phyloP scores from a whole-genome alignment of 1,140 invertebrate genomes.

The Lanistes nyassanus region DNA sequence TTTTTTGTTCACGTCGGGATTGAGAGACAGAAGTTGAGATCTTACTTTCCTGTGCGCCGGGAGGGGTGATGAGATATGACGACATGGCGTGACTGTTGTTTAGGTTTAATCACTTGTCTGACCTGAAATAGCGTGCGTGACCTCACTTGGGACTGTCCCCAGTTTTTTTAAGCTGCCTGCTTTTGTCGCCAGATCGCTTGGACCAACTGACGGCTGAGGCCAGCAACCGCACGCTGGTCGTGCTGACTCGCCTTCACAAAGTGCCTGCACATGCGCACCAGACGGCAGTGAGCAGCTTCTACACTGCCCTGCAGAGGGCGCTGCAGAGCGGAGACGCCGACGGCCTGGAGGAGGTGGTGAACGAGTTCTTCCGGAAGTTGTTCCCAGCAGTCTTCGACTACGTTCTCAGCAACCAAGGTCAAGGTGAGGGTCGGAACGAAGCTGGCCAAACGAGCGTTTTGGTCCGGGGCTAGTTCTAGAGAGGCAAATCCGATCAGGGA shows the following conservation, averaged over 20 bases:
- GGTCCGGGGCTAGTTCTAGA: no score
- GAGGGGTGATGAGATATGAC: neutral
- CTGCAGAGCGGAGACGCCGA: constrained; percentile 66
- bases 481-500: no score
- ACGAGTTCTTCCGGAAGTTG: constrained; percentile 82
- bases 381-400: constrained; percentile 87
- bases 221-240: constrained; percentile 83
- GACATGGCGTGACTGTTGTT: neutral
- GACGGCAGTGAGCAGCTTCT: constrained; percentile 75
- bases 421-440: constrained; percentile 1
- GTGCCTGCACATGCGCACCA: constrained; percentile 75
- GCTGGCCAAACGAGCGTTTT: no score
- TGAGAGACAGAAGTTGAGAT: no score
- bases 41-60: no score
- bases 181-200: constrained; percentile 78
- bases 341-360: constrained; percentile 74
- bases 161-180: no score
- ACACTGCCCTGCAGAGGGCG: constrained; percentile 77
- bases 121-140: no score
- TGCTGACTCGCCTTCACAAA: constrained; percentile 78
- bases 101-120: no score
- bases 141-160: no score
- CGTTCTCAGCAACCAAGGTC: constrained; percentile 36
- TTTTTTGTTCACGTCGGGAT: no score
- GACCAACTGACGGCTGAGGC: constrained; percentile 77